Evolutionary conservation across 2,797 vertebrate species (phyloP), one percentile per base, ranked within the genome.

Genomic region (Ceyx erithaca): DNA sequence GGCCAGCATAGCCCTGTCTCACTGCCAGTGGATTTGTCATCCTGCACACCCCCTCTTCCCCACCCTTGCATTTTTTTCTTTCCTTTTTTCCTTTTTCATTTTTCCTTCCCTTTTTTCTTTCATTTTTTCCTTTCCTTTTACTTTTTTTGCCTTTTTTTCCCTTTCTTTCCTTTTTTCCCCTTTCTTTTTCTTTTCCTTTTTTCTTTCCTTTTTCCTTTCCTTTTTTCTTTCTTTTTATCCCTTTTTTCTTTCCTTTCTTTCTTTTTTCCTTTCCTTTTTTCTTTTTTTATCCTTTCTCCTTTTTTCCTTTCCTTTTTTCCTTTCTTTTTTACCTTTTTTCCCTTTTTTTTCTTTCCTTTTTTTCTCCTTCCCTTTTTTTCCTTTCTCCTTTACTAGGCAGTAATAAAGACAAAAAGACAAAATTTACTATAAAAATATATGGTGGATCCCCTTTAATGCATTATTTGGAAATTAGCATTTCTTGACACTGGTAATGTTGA

Each of bases 21-120:
- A 64, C 46, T 70, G 52, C 71, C 48, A 91, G 62, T 18, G 30
- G 78, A 91, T 70, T 92, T 93, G 92, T 92, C 76, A 61, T 89
- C 87, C 69, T 80, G 89, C 28, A 63, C 25, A 87, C 55, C n/a
- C 35, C n/a, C 28, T 33, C 62, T 77, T 87, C 76, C 72, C 41
- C 54, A 25, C 33, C 80, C 52, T 78, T 21, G 21, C 10, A 5
- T 11, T 20, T 45, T 45, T 19, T 37, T 37, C 37, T 37, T 40
- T 40, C 14, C 12, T 37, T 37, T 37, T 37, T 37, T 37, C 37
- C 37, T 10, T 12, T 13, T 37, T 37, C n/a, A n/a, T 37, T 12
- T 37, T 12, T 37, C 37, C 12, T 37, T 37, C 14, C 37, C 37
- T 37, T 37, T 37, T 37, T 37, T 37, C 35, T 37, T 22, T 61